Evolutionary conservation across 2,797 vertebrate genomes (phyloP), one percentile per base, ranked within the genome.

Genomic region (Smutsia temminckii): DNA sequence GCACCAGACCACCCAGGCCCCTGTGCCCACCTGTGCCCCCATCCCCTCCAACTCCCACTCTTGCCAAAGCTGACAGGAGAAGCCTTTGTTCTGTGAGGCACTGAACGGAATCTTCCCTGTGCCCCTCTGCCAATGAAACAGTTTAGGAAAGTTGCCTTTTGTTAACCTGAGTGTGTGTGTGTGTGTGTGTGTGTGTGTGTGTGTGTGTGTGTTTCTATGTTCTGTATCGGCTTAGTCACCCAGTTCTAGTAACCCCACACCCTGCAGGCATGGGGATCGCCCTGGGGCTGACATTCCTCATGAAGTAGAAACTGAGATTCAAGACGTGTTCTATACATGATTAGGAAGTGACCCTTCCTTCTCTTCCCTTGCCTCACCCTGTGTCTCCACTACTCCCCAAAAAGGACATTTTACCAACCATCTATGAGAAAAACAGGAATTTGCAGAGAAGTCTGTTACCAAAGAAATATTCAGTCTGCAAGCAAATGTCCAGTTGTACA

Each of bases 401-500:
- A 86, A 91, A 78, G 27, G 63, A 75, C 69, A 81, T 37, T 32
- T 32, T 68, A 53, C 32, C 85, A 93, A 69, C 75, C 91, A 74
- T 55, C 64, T 80, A 53, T 79, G 74, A 57, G 53, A 42, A 55
- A 46, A 53, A 81, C 72, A 83, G 55, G 32, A 96, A 71, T 75
- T 68, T 66, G 27, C 90, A 90, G 61, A 97, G 90, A 97, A 97
- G 68, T 0, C 6, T 85, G 81, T 92, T 95, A 92, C 80, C 96
- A 85, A 91, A 97, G 96, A 89, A 94, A 59, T 86, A 20, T 92
- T 93, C 94, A 74, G 64, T 77, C 81, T 97, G 75, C 88, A 63
- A 95, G 92, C 97, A 92, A 91, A 77, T 18, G 11, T 97, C 95
- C 96, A 89, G 46, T 6, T 95, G 84, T 96, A 89, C 91, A 95